phyloP scores from a whole-genome alignment of 2,113 vertebrate genomes.

The Trematocara marginatum region DNA sequence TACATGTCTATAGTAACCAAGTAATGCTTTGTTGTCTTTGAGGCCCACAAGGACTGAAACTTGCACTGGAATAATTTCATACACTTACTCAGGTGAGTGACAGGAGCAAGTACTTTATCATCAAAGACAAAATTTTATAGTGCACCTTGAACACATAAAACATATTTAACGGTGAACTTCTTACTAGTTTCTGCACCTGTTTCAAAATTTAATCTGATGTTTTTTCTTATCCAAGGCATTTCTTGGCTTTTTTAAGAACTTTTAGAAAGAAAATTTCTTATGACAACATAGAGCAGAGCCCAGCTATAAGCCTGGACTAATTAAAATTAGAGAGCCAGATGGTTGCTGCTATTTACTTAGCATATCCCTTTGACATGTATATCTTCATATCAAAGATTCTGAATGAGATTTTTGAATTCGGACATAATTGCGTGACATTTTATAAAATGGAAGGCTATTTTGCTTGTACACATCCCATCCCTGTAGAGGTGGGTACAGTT shows the following conservation, averaged over 20 bases:
- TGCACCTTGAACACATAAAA: neutral
- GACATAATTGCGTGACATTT: constrained; percentile 27
- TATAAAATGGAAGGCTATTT: constrained; percentile 36
- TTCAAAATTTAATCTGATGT: neutral
- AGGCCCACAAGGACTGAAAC: neutral
- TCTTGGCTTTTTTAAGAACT: neutral
- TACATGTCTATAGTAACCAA: neutral
- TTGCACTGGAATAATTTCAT: neutral
- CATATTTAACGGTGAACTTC: neutral
- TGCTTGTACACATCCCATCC: neutral
- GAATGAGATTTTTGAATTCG: constrained; percentile 5
- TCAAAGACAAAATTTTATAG: neutral
- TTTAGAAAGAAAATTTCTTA: neutral
- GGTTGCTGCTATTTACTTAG: constrained; percentile 53
- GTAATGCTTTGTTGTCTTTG: neutral
- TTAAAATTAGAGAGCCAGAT: constrained; percentile 60
- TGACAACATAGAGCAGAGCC: neutral
- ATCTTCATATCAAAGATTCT: constrained; percentile 40
- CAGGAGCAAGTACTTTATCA: neutral
- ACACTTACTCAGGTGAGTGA: neutral
- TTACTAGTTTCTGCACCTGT: neutral
- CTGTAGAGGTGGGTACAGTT: neutral
- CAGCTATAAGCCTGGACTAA: constrained; percentile 41
- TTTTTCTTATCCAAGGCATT: neutral
- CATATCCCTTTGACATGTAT: constrained; percentile 24